Conservation (phyloP, 37 sponge, comb jelly and placozoan species). For the Chondrilla cf. caribensis region DNA sequence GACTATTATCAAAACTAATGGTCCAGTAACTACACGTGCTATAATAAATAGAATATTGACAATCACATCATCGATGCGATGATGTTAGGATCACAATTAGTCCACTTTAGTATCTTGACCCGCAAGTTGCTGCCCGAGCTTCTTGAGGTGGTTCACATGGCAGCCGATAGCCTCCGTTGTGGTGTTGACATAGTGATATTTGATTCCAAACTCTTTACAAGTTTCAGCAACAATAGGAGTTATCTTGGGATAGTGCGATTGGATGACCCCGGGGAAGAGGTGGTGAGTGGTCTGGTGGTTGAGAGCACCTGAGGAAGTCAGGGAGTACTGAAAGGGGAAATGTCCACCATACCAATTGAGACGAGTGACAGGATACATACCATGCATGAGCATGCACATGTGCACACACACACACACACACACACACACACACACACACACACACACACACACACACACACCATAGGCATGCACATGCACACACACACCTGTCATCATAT, state of each 20-base stretch:
- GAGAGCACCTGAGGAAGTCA: slow-evolving; percentile 76
- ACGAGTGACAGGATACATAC: background rate
- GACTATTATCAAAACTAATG: too few species aligned
- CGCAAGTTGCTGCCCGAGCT: slow-evolving; percentile 58
- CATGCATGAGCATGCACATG: background rate
- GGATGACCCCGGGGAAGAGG: slow-evolving; percentile 84
- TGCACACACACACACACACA: background rate
- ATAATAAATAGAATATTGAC: too few species aligned
- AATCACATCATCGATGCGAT: too few species aligned
- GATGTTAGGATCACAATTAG: too few species aligned
- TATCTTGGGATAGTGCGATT: slow-evolving; percentile 81
- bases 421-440: slow-evolving; percentile 32
- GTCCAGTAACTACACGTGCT: too few species aligned
- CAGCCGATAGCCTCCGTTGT: slow-evolving; percentile 76
- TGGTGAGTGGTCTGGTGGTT: slow-evolving; percentile 94
- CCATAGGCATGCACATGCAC: too few species aligned
- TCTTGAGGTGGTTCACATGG: slow-evolving; percentile 80
- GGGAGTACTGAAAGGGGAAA: background rate
- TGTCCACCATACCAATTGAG: background rate
- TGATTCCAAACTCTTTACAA: slow-evolving; percentile 83
- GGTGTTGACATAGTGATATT: slow-evolving; percentile 80
- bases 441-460: background rate
- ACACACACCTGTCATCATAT: slow-evolving; percentile 58
- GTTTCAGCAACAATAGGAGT: slow-evolving; percentile 84
- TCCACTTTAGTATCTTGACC: too few species aligned